Evolutionary conservation across 1,140 invertebrate species (phyloP).

Genomic region (Pseudomyrmex sp.): DNA sequence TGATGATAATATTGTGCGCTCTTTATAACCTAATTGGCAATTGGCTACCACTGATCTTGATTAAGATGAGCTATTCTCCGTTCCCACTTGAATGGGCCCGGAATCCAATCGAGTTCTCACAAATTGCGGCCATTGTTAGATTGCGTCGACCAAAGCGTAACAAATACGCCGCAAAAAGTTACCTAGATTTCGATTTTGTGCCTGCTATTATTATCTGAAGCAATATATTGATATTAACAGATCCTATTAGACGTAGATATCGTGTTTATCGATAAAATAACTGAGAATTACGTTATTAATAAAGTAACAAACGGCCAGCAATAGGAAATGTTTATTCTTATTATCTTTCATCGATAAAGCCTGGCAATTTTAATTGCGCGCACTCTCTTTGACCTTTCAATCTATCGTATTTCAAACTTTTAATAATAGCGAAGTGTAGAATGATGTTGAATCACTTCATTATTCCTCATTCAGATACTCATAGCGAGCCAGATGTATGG

Average conservation of each 20-base stretch:
- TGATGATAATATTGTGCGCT: constrained; percentile 65
- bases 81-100: constrained; percentile 50
- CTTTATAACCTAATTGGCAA: constrained; percentile 70
- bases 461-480: neutral
- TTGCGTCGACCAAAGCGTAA: constrained; percentile 40
- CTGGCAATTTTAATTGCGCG: too few relatives aligned
- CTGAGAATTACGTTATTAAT: neutral
- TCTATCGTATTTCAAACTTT: neutral
- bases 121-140: constrained; percentile 62
- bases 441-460: neutral
- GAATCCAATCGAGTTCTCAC: constrained; percentile 42
- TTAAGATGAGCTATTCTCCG: constrained; percentile 63
- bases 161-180: constrained; percentile 44
- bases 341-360: neutral
- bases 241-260: neutral
- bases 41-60: constrained; percentile 63
- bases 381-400: too few relatives aligned
- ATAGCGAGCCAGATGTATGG: neutral
- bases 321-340: neutral
- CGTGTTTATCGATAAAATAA: neutral
- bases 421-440: neutral
- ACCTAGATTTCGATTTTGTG: constrained; percentile 40
- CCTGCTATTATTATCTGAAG: constrained; percentile 25
- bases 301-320: neutral
- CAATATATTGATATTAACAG: constrained; percentile 28